Base-by-base conservation (phyloP, 2,888 invertebrate genomes). In the Zygogramma bicolorata region DNA sequence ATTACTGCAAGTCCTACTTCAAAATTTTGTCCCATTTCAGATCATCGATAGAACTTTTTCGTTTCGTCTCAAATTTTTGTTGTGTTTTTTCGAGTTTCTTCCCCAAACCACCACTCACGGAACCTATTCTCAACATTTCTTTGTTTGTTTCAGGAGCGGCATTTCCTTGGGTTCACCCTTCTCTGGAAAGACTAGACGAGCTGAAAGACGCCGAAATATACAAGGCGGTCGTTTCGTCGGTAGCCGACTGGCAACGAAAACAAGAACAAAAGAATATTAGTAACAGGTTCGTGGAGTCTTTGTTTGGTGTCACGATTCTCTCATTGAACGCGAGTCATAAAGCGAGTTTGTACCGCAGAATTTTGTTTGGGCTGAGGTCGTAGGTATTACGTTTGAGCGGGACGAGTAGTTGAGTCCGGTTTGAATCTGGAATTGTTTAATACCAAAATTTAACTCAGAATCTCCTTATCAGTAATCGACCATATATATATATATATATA, bases 111-210 rank as follows among this genome's bases (percentile, higher is more conserved):
- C n/a, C n/a, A n/a, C n/a, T n/a, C n/a, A n/a, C n/a, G n/a, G n/a
- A n/a, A n/a, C n/a, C n/a, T n/a, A n/a, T n/a, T n/a, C n/a, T n/a
- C n/a, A n/a, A n/a, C n/a, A n/a, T n/a, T n/a, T n/a, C n/a, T n/a
- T n/a, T 15, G 1, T 61, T 62, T 60, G 46, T 65, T 69, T 10
- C 66, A 73, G 73, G 57, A 5, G n/a, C 38, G 73, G 83, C 84
- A 61, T 77, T 83, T 68, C 87, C 88, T 75, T 89, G 90, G 85
- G 89, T 90, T 62, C 62, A 89, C 77, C 87, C 88, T 57, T 89
- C 90, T 75, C 90, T 92, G 86, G 94, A 94, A 86, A 89, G 90
- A 25, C 88, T 91, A 82, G 95, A 95, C 87, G 95, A 95, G 86
- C 86, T 89, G 20, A 89, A 91, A 82, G 94, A 94, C 84, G 90